A percentile compares a stretch with the other conserved stretches of the same genome.
These are phyloP conservation scores for Lamellibrachia columna DNA, from an alignment of 2,888 invertebrate genomes.

Conservation along the genomic window DNA sequence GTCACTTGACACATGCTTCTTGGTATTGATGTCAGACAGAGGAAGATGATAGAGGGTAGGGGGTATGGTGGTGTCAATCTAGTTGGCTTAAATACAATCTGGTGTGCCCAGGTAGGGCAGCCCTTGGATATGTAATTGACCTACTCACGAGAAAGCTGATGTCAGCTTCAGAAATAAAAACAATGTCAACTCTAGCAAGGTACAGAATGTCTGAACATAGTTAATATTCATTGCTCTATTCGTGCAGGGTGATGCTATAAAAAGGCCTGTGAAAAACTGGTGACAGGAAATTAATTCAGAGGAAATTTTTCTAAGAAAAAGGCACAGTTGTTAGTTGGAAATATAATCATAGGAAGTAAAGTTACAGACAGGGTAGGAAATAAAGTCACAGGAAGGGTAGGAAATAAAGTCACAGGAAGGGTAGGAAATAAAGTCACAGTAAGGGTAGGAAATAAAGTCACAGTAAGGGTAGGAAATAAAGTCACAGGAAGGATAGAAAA, in stretches of 20 bases:
- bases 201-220: background rate
- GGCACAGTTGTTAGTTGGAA: background rate
- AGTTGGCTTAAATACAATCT: background rate
- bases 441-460: no score
- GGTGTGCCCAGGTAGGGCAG: background rate
- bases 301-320: background rate
- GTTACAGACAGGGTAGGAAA: background rate
- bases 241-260: background rate
- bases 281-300: background rate
- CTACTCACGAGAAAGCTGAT: background rate
- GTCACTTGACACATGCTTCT: no score
- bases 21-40: no score
- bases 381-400: background rate
- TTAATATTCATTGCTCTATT: slow-evolving; percentile 3
- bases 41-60: background rate
- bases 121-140: background rate
- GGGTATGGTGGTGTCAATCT: background rate
- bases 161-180: background rate
- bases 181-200: background rate
- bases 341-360: background rate
- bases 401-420: background rate
- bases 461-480: no score
- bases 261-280: background rate
- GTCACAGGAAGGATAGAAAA: no score
- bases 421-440: background rate